Evolutionary conservation across 2,888 invertebrate species (phyloP), one percentile per base, ranked within the genome.

Genomic region (Geotrupes spiniger): DNA sequence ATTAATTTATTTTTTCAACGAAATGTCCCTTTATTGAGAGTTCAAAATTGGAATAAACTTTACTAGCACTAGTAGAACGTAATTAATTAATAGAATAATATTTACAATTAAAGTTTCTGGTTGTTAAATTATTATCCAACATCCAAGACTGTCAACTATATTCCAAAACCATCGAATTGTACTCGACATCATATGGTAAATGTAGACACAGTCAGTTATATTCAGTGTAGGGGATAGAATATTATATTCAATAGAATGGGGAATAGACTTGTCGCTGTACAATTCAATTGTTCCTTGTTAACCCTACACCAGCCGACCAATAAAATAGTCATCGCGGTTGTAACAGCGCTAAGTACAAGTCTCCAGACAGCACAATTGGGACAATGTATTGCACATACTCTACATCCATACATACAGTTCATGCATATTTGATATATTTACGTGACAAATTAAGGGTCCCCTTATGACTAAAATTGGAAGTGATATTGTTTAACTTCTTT

Each of bases 391-490:
- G 53, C 60, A 63, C 65, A 63, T 65, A 66, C 63, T 63, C 65
- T 56, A 62, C 64, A 65, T 69, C 66, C 63, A 65, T 68, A 65
- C 63, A 65, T 63, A 65, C 67, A 63, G 68, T 69, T 70, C 69
- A 68, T 72, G 71, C 72, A 71, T 71, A 71, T 71, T 71, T 71
- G 71, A 71, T 71, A 70, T 69, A 71, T 71, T 71, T 71, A 68
- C 67, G 69, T 66, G 71, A 70, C 70, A 71, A 71, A 71, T 71
- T 71, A 69, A 70, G 65, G 62, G 60, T 63, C 61, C 62, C 62
- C 61, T 31, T 39, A 52, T 54, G 59, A 52, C 46, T 53, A 47
- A 62, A 66, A 65, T 64, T 66, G 65, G 59, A 61, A 65, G 56
- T 63, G 65, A 69, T 71, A 68, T 69, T 52, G 49, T 52, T 49